These are phyloP conservation scores for Lymantria monacha DNA, from an alignment of 2,888 invertebrate genomes.

Conservation along the genomic window DNA sequence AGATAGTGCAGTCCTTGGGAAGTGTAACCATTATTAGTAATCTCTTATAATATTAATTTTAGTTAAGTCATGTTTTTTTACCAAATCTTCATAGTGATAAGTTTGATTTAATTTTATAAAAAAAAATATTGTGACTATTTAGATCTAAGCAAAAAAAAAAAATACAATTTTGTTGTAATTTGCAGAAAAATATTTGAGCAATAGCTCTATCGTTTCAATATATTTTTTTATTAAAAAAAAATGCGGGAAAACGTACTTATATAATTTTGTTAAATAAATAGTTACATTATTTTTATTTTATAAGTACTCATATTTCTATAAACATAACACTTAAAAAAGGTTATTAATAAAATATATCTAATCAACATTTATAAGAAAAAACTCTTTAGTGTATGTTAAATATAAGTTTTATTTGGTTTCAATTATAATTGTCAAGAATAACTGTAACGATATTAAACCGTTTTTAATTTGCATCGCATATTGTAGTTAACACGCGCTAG, in stretches of 20 bases:
- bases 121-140: constrained; percentile 53
- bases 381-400: constrained; percentile 4
- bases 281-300: constrained; percentile 41
- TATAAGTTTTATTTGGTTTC: constrained; percentile 19
- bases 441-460: constrained; percentile 17
- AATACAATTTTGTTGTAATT: background rate
- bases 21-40: constrained; percentile 43
- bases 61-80: constrained; percentile 63
- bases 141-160: background rate
- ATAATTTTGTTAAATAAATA: constrained; percentile 25
- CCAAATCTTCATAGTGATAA: constrained; percentile 60
- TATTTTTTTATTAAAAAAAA: constrained; percentile 26
- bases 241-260: constrained; percentile 23
- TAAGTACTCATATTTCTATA: constrained; percentile 4
- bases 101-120: constrained; percentile 31
- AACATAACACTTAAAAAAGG: too few relatives aligned
- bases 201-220: background rate
- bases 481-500: constrained; percentile 53
- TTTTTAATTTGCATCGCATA: constrained; percentile 34
- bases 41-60: constrained; percentile 49
- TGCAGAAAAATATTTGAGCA: background rate
- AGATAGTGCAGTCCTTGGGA: constrained; percentile 28
- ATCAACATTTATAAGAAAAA: background rate
- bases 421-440: constrained; percentile 20
- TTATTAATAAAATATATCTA: background rate